phyloP scores from a whole-genome alignment of 2,113 vertebrate genomes.

The Aldabrachelys gigantea region DNA sequence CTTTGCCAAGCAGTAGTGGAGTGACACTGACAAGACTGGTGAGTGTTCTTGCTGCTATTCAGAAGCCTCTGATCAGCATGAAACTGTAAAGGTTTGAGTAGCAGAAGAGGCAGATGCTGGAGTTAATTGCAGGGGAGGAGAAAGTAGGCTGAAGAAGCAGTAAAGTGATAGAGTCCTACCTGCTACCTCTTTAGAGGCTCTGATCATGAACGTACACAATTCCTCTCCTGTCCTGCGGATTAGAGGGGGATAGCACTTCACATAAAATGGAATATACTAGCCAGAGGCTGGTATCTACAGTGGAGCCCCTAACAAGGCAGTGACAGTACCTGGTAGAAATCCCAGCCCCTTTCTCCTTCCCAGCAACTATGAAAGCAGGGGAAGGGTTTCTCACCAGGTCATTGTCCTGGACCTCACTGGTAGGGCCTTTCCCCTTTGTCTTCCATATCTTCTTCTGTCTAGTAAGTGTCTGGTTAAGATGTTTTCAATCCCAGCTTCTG shows the following conservation, averaged over 20 bases:
- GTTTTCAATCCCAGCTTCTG: neutral
- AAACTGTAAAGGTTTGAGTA: neutral
- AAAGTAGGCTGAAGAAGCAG: neutral
- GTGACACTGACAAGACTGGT: neutral
- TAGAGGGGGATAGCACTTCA: neutral
- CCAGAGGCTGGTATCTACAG: neutral
- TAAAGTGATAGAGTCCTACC: neutral
- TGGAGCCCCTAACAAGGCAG: neutral
- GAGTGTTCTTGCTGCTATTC: neutral
- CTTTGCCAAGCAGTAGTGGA: neutral
- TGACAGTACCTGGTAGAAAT: neutral
- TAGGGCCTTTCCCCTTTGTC: neutral
- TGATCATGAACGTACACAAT: neutral
- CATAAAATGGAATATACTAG: neutral
- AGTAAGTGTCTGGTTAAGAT: neutral
- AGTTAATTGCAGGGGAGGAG: neutral
- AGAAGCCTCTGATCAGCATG: neutral
- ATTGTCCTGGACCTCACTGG: neutral
- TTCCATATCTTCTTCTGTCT: neutral
- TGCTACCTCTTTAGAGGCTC: conserved; percentile 11
- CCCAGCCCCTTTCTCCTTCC: neutral
- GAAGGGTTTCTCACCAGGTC: neutral
- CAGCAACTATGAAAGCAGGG: neutral
- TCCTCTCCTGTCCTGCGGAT: neutral
- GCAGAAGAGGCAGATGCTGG: neutral